Percentiles rank a stretch among this genome's conserved stretches.
phyloP scores from a whole-genome alignment of 2,888 invertebrate genomes.

The Ditula angustiorana region DNA sequence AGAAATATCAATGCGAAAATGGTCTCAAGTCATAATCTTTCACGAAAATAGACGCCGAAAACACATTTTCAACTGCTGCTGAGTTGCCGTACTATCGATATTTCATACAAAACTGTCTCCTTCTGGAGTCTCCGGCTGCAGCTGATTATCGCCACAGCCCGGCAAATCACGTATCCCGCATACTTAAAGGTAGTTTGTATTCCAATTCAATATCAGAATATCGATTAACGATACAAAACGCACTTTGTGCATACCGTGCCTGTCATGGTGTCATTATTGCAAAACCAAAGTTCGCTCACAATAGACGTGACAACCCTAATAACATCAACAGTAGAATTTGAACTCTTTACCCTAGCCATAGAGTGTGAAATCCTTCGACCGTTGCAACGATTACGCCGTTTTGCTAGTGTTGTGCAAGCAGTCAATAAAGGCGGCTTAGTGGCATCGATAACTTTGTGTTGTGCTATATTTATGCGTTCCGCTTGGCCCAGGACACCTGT shows the following conservation, averaged over 20 bases:
- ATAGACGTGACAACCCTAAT: conserved; percentile 54
- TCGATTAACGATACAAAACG: conserved; percentile 73
- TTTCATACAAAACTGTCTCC: conserved; percentile 17
- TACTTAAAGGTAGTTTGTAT: conserved; percentile 65
- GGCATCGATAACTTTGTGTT: conserved; percentile 82
- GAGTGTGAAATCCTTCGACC: conserved; percentile 48
- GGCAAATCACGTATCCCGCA: conserved; percentile 47
- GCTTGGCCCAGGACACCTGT: conserved; percentile 72
- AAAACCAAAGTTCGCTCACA: conserved; percentile 62
- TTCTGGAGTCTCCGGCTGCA: conserved; percentile 2
- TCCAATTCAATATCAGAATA: conserved; percentile 59
- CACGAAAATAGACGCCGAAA: neutral
- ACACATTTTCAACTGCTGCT: neutral
- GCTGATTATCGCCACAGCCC: conserved; percentile 37
- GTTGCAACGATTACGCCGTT: conserved; percentile 52
- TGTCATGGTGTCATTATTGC: conserved; percentile 75
- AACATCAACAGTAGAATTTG: conserved; percentile 38
- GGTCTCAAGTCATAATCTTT: neutral
- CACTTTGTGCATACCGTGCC: conserved; percentile 64
- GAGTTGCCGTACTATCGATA: neutral
- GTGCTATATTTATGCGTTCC: conserved; percentile 76
- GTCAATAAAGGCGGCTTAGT: conserved; percentile 81
- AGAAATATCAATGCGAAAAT: neutral
- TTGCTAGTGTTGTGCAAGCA: conserved; percentile 62
- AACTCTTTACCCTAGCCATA: conserved; percentile 45